Evolutionary conservation across 2,113 vertebrate species (phyloP).

Genomic region (Pluvialis apricaria): DNA sequence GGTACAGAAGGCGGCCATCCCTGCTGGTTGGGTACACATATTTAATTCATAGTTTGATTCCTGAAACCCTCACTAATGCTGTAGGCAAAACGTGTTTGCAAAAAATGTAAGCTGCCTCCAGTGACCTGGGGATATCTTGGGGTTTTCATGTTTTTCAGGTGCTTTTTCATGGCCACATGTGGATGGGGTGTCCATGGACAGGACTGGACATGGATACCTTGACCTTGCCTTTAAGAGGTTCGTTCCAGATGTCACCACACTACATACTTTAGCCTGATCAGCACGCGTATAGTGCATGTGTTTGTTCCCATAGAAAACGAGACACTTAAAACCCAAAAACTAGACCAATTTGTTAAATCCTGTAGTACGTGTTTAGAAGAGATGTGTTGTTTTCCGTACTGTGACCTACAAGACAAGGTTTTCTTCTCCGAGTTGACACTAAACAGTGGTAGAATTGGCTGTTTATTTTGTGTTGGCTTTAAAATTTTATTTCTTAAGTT

Average conservation of each 20-base stretch:
- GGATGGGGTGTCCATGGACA: too few relatives aligned
- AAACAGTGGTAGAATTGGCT: not conserved
- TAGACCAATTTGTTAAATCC: not conserved
- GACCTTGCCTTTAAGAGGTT: not conserved
- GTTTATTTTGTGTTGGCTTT: not conserved
- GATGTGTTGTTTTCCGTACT: not conserved
- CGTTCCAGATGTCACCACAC: not conserved
- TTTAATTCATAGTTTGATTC: not conserved
- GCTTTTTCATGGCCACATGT: not conserved
- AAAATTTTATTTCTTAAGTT: not conserved
- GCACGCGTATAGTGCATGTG: rapidly evolving
- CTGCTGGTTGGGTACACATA: not conserved
- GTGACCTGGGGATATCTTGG: not conserved
- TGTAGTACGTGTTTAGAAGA: not conserved
- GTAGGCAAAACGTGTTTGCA: not conserved
- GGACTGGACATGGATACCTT: not conserved
- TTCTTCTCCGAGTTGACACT: not conserved
- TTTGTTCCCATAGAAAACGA: not conserved
- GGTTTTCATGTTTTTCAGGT: not conserved
- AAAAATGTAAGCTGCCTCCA: not conserved
- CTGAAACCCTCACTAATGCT: not conserved
- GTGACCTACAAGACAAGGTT: not conserved
- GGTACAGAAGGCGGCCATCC: not conserved
- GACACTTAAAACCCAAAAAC: not conserved
- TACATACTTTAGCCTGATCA: not conserved